These are phyloP conservation scores for Lynx canadensis DNA, from an alignment of 2,113 vertebrate genomes.

Conservation along the genomic window DNA sequence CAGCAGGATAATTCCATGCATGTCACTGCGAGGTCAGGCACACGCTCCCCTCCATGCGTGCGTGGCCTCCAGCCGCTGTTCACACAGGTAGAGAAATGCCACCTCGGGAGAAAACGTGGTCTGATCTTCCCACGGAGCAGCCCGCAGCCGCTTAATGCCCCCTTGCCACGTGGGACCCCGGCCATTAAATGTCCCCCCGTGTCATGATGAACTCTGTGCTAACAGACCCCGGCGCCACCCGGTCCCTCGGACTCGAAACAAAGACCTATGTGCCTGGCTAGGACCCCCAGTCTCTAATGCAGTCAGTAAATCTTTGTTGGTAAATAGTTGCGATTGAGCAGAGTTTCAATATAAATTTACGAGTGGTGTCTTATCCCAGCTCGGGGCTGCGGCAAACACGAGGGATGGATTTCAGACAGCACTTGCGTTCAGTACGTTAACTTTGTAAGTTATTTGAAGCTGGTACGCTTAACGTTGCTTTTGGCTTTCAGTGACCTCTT, in stretches of 20 bases:
- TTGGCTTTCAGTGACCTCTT: slow-evolving; percentile 86
- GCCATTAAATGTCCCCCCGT: slow-evolving; percentile 49
- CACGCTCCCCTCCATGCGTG: accelerated
- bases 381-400: slow-evolving; percentile 84
- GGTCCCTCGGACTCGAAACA: slow-evolving; percentile 70
- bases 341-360: slow-evolving; percentile 93
- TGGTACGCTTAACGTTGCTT: slow-evolving; percentile 86
- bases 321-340: slow-evolving; percentile 92
- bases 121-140: accelerated
- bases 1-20: accelerated
- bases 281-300: slow-evolving; percentile 79
- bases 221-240: slow-evolving; percentile 47
- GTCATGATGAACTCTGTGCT: background rate
- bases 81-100: background rate
- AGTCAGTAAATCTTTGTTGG: slow-evolving; percentile 92
- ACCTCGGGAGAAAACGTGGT: accelerated
- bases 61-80: background rate
- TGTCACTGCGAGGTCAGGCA: accelerated
- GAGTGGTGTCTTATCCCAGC: slow-evolving; percentile 91
- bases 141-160: background rate
- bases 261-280: slow-evolving; percentile 83
- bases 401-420: slow-evolving; percentile 88
- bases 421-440: slow-evolving; percentile 88
- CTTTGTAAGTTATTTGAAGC: slow-evolving; percentile 89
- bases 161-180: background rate